phyloP scores from a whole-genome alignment of 2,888 invertebrate species.

The Tenthredo livida region DNA sequence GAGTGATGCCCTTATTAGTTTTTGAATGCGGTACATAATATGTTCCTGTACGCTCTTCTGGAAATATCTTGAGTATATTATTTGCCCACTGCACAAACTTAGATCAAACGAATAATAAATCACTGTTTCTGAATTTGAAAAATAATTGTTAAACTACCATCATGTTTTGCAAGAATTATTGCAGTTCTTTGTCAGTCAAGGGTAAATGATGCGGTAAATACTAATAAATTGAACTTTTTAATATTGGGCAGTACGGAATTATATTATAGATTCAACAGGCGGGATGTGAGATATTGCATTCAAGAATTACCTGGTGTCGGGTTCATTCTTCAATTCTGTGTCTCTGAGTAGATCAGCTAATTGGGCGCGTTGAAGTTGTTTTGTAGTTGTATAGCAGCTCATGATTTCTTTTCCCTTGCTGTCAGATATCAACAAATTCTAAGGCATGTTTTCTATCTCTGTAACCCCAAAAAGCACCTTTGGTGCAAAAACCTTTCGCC shows the following conservation, averaged over 20 bases:
- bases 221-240: not conserved
- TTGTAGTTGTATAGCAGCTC: not conserved
- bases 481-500: too few relatives aligned
- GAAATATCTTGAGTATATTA: not conserved
- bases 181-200: too few relatives aligned
- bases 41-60: not conserved
- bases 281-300: not conserved
- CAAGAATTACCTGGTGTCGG: not conserved
- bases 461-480: too few relatives aligned
- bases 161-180: too few relatives aligned
- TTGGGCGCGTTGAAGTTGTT: not conserved
- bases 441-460: too few relatives aligned
- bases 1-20: not conserved
- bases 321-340: not conserved
- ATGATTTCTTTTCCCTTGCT: not conserved
- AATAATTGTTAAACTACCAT: not conserved
- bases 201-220: too few relatives aligned
- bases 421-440: not conserved
- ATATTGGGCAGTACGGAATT: not conserved
- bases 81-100: not conserved
- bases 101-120: not conserved
- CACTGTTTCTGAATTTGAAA: too few relatives aligned
- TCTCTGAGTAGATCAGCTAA: not conserved
- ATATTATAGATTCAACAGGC: too few relatives aligned
- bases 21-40: not conserved